Conservation (phyloP, 2,113 vertebrate genomes). For the Struthio camelus region DNA sequence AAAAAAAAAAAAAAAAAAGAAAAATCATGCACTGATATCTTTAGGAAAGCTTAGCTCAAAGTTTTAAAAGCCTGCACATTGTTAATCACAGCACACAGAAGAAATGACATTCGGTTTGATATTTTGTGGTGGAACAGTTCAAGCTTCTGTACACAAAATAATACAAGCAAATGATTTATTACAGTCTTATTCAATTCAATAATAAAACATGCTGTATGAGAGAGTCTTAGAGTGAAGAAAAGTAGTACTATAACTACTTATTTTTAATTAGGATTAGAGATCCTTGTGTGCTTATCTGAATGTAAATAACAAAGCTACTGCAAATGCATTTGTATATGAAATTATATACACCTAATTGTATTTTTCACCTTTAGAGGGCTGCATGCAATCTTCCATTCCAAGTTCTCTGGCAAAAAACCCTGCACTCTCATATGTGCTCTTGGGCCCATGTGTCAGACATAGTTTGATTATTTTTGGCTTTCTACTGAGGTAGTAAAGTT, state of each 20-base stretch:
- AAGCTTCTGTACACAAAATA: neutral
- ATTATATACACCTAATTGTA: fast-evolving
- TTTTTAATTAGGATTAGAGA: neutral
- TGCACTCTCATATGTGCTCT: neutral
- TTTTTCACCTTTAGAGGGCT: neutral
- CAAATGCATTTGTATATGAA: neutral
- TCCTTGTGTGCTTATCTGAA: neutral
- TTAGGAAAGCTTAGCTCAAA: conserved; percentile 11
- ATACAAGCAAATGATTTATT: neutral
- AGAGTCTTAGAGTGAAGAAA: neutral
- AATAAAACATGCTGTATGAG: neutral
- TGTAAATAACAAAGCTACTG: neutral
- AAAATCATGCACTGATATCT: neutral
- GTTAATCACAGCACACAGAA: neutral
- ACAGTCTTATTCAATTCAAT: neutral
- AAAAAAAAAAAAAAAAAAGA: conserved; percentile 37
- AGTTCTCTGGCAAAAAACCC: neutral
- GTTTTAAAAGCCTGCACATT: neutral
- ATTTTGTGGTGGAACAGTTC: neutral
- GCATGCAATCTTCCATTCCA: neutral
- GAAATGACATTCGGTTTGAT: neutral
- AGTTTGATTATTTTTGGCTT: conserved; percentile 58
- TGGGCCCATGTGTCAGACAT: neutral
- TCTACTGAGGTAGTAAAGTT: neutral
- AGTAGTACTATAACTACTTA: neutral